These are phyloP conservation scores for Coregonus sp. DNA, from an alignment of 2,797 vertebrate species.

Conservation along the genomic window DNA sequence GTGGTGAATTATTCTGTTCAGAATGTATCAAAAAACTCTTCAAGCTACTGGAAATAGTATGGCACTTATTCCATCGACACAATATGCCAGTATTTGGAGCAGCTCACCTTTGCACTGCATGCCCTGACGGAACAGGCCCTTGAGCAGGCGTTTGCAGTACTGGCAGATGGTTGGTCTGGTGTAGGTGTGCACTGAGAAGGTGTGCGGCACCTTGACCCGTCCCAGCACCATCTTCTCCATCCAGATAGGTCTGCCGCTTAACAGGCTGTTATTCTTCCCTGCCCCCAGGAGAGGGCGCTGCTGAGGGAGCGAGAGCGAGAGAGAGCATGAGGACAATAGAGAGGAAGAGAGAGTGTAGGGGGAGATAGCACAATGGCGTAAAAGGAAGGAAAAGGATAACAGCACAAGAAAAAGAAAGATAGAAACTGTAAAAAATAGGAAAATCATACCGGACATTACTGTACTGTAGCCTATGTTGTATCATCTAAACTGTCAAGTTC, in stretches of 20 bases:
- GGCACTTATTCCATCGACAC: too few species aligned
- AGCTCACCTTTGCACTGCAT: constrained; percentile 93
- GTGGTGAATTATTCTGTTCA: too few species aligned
- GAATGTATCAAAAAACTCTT: too few species aligned
- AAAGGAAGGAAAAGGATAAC: neutral
- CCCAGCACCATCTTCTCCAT: constrained; percentile 96
- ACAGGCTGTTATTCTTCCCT: constrained; percentile 88
- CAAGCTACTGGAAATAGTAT: too few species aligned
- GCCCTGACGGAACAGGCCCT: constrained; percentile 93
- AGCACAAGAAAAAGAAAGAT: neutral
- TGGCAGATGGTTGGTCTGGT: constrained; percentile 93
- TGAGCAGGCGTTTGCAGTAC: constrained; percentile 91
- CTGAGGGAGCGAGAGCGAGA: neutral
- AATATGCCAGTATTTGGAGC: neutral
- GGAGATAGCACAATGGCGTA: too few species aligned
- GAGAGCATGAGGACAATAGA: too few species aligned
- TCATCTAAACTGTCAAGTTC: neutral
- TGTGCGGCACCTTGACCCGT: constrained; percentile 92
- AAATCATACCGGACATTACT: neutral
- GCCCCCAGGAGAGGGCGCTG: constrained; percentile 84
- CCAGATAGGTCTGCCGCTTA: constrained; percentile 93
- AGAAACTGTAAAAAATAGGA: neutral
- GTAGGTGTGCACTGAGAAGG: constrained; percentile 92
- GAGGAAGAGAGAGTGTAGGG: too few species aligned
- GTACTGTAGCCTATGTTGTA: neutral